Base-by-base conservation (phyloP, 1,140 invertebrate species). In the Drosophila kikkawai region DNA sequence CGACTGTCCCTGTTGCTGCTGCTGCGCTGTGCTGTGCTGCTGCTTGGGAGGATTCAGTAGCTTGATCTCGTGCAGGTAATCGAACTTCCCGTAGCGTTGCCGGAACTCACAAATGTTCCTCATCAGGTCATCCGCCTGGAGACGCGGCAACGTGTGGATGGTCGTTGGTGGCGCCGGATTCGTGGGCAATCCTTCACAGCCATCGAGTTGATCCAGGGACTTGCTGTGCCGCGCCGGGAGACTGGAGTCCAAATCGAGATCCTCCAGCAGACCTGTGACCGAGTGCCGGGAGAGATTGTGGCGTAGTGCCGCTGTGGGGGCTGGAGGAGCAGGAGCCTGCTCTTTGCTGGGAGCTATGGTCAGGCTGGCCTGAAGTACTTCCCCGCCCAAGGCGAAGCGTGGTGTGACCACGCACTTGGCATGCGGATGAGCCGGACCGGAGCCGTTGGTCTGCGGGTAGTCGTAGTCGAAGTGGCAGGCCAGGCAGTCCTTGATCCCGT, bases 181-280 rank as follows among this genome's bases (percentile, higher is more conserved):
- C 26, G 51, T 64, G 67, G n/a, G 71, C 51, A n/a, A 50, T 7
- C 47, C 80, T 17, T 82, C 82, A 13, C 75, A 68, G 26, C 91
- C 92, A 82, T 94, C 94, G 17, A 97, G 86, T 78, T 97, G 96
- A 90, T 97, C 96, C 42, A 97, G 87, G 0, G 96, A 97, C 84
- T 97, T 97, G 87, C 96, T 97, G 88, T 97, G 96, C 51, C 96
- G 95, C 6, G 96, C 96, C 34, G 94, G 41, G 55, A 75, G 55
- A 34, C 26, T 73, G 13, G 65, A 19, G 13, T 78, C 80, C 8
- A 75, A 53, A 26, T 77, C 80, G 9, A 87, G 67, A 91, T 75
- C 83, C 45, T 95, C 94, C 57, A 94, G 79, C 61, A 95, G 77
- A 3, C 94, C 94, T 8, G 94, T 94, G 8, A 94, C 94, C n/a